Evolutionary conservation across 2,888 invertebrate genomes (phyloP).

Genomic region (Epirrita christyi): DNA sequence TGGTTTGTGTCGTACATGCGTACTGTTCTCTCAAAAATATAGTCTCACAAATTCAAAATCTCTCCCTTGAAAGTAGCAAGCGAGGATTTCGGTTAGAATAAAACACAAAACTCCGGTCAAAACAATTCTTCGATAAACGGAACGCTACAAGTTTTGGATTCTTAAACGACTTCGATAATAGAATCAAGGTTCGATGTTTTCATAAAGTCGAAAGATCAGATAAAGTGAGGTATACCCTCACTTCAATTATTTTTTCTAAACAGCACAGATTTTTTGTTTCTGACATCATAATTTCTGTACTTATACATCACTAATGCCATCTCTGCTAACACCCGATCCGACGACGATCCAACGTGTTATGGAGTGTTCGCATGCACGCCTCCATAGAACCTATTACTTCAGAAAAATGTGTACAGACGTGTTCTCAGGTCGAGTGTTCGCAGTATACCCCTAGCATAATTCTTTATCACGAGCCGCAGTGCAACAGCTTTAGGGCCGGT

Average conservation of each 20-base stretch:
- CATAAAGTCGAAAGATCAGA: constrained; percentile 18
- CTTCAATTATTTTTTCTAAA: constrained; percentile 34
- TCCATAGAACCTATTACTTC: too few species aligned
- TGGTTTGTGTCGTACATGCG: constrained; percentile 74
- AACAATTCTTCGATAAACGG: constrained; percentile 46
- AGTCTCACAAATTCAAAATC: constrained; percentile 36
- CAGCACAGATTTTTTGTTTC: constrained; percentile 8
- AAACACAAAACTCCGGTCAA: constrained; percentile 57
- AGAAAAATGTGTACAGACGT: too few species aligned
- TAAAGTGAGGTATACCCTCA: constrained; percentile 3
- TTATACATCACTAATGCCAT: constrained; percentile 28
- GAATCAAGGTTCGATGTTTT: constrained; percentile 41
- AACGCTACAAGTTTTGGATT: constrained; percentile 39
- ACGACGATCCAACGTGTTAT: too few species aligned
- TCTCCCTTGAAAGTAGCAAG: constrained; percentile 29
- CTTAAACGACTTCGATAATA: constrained; percentile 42
- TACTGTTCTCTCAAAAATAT: constrained; percentile 70
- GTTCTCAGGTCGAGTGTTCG: too few species aligned
- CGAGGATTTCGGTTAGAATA: constrained; percentile 46
- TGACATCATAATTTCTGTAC: constrained; percentile 26
- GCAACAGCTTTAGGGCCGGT: constrained; percentile 1
- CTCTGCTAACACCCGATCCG: too few species aligned
- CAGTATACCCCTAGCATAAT: too few species aligned
- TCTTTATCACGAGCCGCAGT: constrained; percentile 17
- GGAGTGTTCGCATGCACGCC: too few species aligned